phyloP scores from a whole-genome alignment of 2,888 invertebrate genomes.

The Luperina testacea region DNA sequence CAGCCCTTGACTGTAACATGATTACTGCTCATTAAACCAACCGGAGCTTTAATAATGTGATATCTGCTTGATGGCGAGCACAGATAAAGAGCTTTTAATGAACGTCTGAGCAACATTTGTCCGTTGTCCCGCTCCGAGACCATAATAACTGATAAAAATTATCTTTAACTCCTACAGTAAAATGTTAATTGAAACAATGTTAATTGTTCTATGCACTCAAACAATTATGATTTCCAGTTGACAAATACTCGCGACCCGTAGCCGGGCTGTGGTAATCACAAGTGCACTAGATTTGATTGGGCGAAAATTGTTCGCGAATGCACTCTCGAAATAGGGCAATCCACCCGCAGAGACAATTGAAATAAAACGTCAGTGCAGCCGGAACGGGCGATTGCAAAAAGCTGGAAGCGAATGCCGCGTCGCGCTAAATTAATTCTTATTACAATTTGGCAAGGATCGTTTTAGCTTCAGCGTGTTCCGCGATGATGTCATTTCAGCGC shows the following conservation, averaged over 20 bases:
- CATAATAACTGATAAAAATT: constrained; percentile 44
- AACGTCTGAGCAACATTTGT: constrained; percentile 46
- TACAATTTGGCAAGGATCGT: constrained; percentile 69
- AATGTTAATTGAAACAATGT: constrained; percentile 47
- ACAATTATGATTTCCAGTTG: constrained; percentile 52
- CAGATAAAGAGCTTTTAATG: constrained; percentile 62
- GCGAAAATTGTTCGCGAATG: constrained; percentile 80
- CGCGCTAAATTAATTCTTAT: constrained; percentile 76
- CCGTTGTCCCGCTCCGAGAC: constrained; percentile 38
- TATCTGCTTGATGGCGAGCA: constrained; percentile 60
- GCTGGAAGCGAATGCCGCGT: constrained; percentile 65
- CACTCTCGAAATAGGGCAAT: constrained; percentile 86
- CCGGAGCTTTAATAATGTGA: constrained; percentile 66
- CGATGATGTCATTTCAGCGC: constrained; percentile 72
- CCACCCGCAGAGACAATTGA: constrained; percentile 88
- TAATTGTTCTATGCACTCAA: constrained; percentile 29
- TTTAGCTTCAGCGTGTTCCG: constrained; percentile 67
- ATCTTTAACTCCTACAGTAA: constrained; percentile 32
- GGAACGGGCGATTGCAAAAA: constrained; percentile 64
- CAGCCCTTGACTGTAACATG: constrained; percentile 65
- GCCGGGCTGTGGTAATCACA: constrained; percentile 69
- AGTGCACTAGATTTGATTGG: constrained; percentile 80
- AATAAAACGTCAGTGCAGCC: constrained; percentile 81
- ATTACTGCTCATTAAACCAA: constrained; percentile 75
- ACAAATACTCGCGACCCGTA: constrained; percentile 39